These are phyloP conservation scores for Gibbula magus DNA, from an alignment of 2,888 invertebrate genomes.

Conservation along the genomic window DNA sequence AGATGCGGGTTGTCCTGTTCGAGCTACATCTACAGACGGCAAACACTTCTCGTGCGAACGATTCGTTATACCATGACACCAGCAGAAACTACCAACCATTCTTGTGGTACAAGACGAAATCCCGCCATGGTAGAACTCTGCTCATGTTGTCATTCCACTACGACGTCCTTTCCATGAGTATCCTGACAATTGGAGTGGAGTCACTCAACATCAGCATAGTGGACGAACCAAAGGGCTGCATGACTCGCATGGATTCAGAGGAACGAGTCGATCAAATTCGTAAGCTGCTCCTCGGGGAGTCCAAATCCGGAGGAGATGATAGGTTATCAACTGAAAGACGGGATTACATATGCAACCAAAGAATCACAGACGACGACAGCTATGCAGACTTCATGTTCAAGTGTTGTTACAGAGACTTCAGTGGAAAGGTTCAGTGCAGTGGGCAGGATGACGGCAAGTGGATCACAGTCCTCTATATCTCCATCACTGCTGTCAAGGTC, in stretches of 20 bases:
- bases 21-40: constrained; percentile 7
- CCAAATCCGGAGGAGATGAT: not conserved
- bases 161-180: constrained; percentile 67
- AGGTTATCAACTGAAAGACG: constrained; percentile 28
- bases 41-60: not conserved
- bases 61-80: constrained; percentile 2
- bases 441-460: constrained; percentile 60
- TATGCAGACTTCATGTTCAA: constrained; percentile 63
- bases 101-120: constrained; percentile 68
- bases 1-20: not conserved
- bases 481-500: constrained; percentile 65
- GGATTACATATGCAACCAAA: constrained; percentile 64
- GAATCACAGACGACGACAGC: constrained; percentile 51
- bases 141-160: constrained; percentile 71
- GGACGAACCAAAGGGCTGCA: constrained; percentile 68
- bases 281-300: constrained; percentile 54
- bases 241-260: constrained; percentile 36
- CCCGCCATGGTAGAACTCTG: constrained; percentile 68
- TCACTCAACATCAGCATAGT: constrained; percentile 53
- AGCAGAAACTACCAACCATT: constrained; percentile 56
- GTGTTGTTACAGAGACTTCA: constrained; percentile 59
- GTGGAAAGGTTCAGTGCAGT: constrained; percentile 54
- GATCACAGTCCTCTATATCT: constrained; percentile 65
- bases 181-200: constrained; percentile 69
- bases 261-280: constrained; percentile 47